A percentile compares a stretch with the other conserved stretches of the same genome.
Conservation (phyloP, 2,113 vertebrate genomes). For the Tachycineta bicolor region DNA sequence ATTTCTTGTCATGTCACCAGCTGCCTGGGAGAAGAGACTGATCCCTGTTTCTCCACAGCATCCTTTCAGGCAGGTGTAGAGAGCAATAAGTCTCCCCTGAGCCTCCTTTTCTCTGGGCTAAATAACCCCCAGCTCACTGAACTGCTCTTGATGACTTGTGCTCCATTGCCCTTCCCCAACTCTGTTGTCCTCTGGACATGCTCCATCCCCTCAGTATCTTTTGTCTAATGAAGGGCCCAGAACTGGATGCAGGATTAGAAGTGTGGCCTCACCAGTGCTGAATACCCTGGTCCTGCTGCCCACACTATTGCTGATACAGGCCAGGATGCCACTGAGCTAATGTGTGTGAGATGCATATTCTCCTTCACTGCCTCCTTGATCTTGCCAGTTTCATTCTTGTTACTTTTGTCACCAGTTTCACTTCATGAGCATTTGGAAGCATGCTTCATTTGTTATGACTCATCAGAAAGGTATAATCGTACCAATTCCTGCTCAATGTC, state of each 20-base stretch:
- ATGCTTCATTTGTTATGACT: conserved; percentile 51
- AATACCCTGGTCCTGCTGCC: background rate
- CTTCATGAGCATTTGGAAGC: conserved; percentile 18
- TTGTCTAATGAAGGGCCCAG: rapidly evolving
- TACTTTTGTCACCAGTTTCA: background rate
- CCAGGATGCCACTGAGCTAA: no score
- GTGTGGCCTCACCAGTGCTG: no score
- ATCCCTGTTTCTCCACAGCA: no score
- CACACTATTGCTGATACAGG: background rate
- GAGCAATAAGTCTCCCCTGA: background rate
- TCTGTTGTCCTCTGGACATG: rapidly evolving
- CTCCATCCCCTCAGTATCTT: background rate
- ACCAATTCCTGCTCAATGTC: conserved; percentile 12
- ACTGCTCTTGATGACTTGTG: background rate
- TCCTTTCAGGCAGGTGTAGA: background rate
- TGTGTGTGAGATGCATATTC: background rate
- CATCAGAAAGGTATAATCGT: conserved; percentile 43
- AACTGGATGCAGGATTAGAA: rapidly evolving
- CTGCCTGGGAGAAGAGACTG: rapidly evolving
- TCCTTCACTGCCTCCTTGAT: background rate
- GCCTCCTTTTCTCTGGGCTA: background rate
- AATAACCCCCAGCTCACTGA: background rate
- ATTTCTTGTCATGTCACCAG: background rate
- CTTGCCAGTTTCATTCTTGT: background rate
- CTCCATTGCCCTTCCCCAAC: background rate